Percentiles rank a stretch among this genome's conserved stretches.
Conservation (phyloP, 1,140 invertebrate species). For the Musca vetustissima region DNA sequence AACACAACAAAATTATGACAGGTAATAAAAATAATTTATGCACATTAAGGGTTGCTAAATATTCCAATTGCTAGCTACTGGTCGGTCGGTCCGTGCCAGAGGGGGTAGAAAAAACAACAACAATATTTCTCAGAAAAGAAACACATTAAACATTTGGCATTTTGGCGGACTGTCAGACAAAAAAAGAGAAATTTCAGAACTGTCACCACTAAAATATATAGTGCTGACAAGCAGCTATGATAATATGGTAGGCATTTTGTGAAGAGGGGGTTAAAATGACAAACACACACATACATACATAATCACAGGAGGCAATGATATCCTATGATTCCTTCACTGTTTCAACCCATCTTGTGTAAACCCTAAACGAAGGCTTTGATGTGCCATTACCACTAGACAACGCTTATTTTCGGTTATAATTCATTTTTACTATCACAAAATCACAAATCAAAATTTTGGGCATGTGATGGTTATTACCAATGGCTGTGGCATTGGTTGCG, state of each 20-base stretch:
- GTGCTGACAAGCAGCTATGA: constrained; percentile 16
- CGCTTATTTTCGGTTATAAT: constrained; percentile 15
- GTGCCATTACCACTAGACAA: too few species aligned
- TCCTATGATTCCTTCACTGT: neutral
- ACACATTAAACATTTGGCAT: constrained; percentile 2
- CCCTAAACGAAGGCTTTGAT: too few species aligned
- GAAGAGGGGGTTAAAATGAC: constrained; percentile 4
- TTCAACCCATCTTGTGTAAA: neutral
- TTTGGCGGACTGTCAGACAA: constrained; percentile 18
- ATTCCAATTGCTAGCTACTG: neutral
- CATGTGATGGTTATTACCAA: constrained; percentile 20
- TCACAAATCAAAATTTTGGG: constrained; percentile 22
- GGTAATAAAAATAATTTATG: constrained; percentile 25
- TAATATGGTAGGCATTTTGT: neutral
- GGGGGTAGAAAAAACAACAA: neutral
- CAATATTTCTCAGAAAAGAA: neutral
- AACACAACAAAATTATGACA: constrained; percentile 5
- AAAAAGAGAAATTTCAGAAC: constrained; percentile 3
- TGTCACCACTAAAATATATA: constrained; percentile 24
- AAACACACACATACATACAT: too few species aligned
- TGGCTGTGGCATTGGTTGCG: neutral
- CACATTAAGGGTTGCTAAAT: constrained; percentile 20
- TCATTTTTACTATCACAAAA: constrained; percentile 23
- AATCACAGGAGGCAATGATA: too few species aligned
- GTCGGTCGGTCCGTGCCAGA: neutral